These are phyloP conservation scores for Cordilura impudica DNA, from an alignment of 2,888 invertebrate genomes.

Conservation along the genomic window DNA sequence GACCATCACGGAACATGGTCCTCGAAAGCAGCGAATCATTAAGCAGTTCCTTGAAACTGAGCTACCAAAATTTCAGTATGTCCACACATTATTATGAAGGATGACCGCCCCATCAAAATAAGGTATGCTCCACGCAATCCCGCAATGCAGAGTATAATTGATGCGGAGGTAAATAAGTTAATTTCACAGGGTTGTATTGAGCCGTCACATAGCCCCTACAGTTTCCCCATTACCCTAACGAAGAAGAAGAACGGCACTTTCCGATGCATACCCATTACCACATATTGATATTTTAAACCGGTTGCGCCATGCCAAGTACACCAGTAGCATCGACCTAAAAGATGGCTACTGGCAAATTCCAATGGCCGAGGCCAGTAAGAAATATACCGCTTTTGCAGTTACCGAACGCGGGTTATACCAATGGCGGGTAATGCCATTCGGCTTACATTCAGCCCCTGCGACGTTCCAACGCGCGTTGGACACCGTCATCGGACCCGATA, in stretches of 20 bases:
- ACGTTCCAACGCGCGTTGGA: background rate
- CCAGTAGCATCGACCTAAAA: too few species aligned
- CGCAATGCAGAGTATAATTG: slow-evolving; percentile 37
- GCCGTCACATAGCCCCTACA: slow-evolving; percentile 36
- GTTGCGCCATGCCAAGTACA: too few species aligned
- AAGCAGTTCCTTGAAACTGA: background rate
- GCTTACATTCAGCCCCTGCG: background rate
- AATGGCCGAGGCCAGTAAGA: background rate
- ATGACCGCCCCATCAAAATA: slow-evolving; percentile 49
- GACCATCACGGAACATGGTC: too few species aligned
- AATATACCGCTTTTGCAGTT: background rate
- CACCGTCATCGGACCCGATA: too few species aligned
- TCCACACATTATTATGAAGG: too few species aligned
- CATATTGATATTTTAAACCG: too few species aligned
- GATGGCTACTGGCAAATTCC: slow-evolving; percentile 10
- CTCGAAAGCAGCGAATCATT: background rate
- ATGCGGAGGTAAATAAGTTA: slow-evolving; percentile 30
- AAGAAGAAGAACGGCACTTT: too few species aligned
- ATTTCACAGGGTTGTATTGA: slow-evolving; percentile 31
- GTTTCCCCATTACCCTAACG: slow-evolving; percentile 44
- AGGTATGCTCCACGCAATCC: slow-evolving; percentile 44
- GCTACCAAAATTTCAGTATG: background rate
- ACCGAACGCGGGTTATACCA: background rate
- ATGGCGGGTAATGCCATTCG: slow-evolving; percentile 6
- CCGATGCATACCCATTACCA: too few species aligned